Conservation (phyloP, 2,888 invertebrate species). For the Mellilla xanthometata region DNA sequence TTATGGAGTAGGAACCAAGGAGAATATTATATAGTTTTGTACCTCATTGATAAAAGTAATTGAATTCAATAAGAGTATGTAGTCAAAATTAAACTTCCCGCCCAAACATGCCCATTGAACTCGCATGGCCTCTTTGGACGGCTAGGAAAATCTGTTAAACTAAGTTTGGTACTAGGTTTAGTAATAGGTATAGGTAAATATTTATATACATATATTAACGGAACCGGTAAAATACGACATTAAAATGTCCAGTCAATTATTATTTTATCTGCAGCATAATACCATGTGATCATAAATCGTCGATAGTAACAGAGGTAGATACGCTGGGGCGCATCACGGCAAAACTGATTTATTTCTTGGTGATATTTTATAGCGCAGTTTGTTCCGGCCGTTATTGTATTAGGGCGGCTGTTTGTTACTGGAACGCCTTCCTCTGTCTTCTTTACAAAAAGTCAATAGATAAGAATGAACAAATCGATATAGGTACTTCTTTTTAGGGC, state of each 20-base stretch:
- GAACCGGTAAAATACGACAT: background rate
- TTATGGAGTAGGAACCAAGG: too few species aligned
- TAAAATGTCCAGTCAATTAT: constrained; percentile 61
- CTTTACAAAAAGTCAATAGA: constrained; percentile 20
- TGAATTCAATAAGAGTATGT: too few species aligned
- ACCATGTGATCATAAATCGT: constrained; percentile 72
- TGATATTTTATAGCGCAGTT: constrained; percentile 86
- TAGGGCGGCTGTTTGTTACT: constrained; percentile 82
- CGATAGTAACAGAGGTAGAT: constrained; percentile 60
- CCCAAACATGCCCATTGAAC: too few species aligned
- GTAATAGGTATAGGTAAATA: too few species aligned
- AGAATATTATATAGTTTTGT: too few species aligned
- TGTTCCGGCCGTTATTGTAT: constrained; percentile 87
- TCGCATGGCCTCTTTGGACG: too few species aligned
- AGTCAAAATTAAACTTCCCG: too few species aligned
- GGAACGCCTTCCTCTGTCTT: constrained; percentile 19
- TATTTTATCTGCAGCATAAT: constrained; percentile 72
- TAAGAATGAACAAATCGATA: constrained; percentile 9
- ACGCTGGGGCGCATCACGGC: constrained; percentile 58
- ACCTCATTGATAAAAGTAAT: too few species aligned
- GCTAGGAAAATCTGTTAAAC: too few species aligned
- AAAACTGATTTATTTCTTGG: constrained; percentile 85
- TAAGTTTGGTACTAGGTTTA: too few species aligned
- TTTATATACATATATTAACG: too few species aligned
- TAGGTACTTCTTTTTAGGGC: constrained; percentile 1